These are phyloP conservation scores for Chrysocyon brachyurus DNA, from an alignment of 2,797 vertebrate species.

Conservation along the genomic window DNA sequence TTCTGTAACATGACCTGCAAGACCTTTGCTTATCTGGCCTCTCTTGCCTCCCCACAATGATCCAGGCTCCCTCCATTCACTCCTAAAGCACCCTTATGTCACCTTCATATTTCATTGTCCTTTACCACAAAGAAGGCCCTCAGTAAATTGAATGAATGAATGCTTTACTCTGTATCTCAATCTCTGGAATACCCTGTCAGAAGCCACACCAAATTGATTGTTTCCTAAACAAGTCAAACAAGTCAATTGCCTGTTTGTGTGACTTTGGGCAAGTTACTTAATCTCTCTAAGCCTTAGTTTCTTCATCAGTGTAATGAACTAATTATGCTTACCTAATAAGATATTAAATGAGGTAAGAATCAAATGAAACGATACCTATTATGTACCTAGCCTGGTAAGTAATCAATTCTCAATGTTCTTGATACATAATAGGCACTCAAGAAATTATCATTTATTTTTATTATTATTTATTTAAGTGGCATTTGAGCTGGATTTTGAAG, in stretches of 20 bases:
- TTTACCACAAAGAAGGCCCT: neutral
- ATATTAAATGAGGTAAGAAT: neutral
- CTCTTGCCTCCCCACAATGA: neutral
- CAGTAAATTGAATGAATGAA: neutral
- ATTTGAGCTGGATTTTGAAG: neutral
- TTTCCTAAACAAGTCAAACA: neutral
- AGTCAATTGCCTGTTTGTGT: neutral
- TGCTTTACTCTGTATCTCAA: neutral
- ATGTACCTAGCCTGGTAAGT: neutral
- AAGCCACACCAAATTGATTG: neutral
- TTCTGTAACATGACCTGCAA: neutral
- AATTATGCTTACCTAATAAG: neutral
- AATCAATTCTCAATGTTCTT: neutral
- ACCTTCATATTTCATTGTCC: neutral
- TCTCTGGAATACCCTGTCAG: neutral
- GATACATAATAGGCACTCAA: neutral
- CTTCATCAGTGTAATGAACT: neutral
- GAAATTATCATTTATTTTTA: neutral
- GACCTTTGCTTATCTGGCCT: neutral
- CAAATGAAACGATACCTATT: neutral
- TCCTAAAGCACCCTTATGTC: neutral
- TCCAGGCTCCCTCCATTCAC: neutral
- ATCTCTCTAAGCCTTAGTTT: neutral
- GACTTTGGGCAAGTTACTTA: neutral
- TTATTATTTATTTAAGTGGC: neutral